These are phyloP conservation scores for Cherax destructor DNA, from an alignment of 1,140 invertebrate species.

Conservation along the genomic window DNA sequence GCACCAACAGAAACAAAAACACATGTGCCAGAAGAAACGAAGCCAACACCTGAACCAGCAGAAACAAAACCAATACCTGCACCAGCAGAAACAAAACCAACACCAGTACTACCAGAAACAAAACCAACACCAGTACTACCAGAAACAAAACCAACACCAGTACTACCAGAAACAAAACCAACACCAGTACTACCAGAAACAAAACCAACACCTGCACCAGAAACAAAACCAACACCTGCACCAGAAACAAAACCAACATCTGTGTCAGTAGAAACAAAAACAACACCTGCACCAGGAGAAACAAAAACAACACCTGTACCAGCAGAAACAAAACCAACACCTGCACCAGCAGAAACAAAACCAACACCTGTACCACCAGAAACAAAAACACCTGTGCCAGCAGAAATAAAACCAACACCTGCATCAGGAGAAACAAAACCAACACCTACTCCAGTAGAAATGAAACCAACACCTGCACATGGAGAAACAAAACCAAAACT, in stretches of 20 bases:
- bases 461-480: constrained; percentile 20
- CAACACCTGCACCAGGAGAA: constrained; percentile 29
- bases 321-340: background rate
- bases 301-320: constrained; percentile 1
- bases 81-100: background rate
- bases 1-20: constrained; percentile 24
- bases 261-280: background rate
- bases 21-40: constrained; percentile 1
- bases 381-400: background rate
- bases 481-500: constrained; percentile 31
- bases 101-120: constrained; percentile 15
- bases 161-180: background rate
- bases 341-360: constrained; percentile 16
- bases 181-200: background rate
- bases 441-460: constrained; percentile 1
- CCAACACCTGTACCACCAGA: background rate
- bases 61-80: constrained; percentile 12
- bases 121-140: background rate
- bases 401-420: constrained; percentile 14
- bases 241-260: background rate
- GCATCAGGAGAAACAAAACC: background rate
- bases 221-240: constrained; percentile 9
- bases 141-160: constrained; percentile 9
- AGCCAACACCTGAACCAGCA: background rate
- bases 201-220: constrained; percentile 12